Percentiles rank a stretch among this genome's conserved stretches.
These are phyloP conservation scores for Pentalonia nigronervosa DNA, from an alignment of 1,140 invertebrate genomes.

Conservation along the genomic window DNA sequence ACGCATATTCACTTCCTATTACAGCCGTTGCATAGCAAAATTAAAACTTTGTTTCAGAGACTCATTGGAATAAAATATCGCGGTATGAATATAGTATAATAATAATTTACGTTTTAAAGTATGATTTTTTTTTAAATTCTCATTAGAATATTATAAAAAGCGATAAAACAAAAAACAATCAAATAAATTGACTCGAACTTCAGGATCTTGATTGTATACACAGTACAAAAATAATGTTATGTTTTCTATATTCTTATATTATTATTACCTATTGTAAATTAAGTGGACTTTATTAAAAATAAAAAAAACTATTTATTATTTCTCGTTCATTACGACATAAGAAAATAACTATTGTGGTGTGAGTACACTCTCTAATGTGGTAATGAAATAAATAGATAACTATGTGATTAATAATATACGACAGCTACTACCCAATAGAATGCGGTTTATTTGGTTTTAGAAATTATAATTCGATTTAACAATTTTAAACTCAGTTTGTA, in stretches of 20 bases:
- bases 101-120: neutral
- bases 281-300: neutral
- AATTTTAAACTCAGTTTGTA: neutral
- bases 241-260: neutral
- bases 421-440: neutral
- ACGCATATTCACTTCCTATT: neutral
- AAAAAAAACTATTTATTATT: neutral
- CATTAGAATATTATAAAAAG: neutral
- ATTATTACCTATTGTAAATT: neutral
- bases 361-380: neutral
- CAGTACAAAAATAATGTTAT: neutral
- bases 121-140: neutral
- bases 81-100: neutral
- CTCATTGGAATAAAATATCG: neutral
- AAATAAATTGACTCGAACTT: neutral
- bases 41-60: neutral
- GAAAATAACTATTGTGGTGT: neutral
- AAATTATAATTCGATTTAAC: neutral
- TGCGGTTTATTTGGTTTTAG: neutral
- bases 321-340: neutral
- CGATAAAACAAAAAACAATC: neutral
- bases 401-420: neutral
- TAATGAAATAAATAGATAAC: neutral
- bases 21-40: neutral
- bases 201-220: neutral